phyloP scores from a whole-genome alignment of 1,140 invertebrate genomes.

The Zaprionus gabonicus region DNA sequence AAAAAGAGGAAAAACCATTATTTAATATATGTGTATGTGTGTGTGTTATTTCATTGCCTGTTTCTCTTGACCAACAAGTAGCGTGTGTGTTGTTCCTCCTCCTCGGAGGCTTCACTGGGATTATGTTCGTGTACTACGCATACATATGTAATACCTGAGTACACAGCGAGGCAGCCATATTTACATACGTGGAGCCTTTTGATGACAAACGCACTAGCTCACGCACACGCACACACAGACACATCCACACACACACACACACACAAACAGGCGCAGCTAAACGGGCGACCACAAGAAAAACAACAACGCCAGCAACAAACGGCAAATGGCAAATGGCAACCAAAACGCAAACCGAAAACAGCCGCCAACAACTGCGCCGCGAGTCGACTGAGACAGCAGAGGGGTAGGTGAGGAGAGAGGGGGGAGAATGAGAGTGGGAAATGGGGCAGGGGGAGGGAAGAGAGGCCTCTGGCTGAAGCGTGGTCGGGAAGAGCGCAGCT shows the following conservation, averaged over 20 bases:
- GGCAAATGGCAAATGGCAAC: conserved; percentile 60
- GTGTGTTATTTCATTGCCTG: not conserved
- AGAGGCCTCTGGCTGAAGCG: conserved; percentile 15
- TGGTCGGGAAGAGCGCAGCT: conserved; percentile 26
- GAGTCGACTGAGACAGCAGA: conserved; percentile 1
- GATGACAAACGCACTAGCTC: conserved; percentile 50
- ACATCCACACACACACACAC: conserved; percentile 1
- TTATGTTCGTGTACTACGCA: conserved; percentile 14
- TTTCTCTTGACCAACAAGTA: conserved; percentile 4
- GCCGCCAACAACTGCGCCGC: conserved; percentile 25
- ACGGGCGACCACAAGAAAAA: conserved; percentile 44
- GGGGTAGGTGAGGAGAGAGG: not conserved
- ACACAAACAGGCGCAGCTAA: conserved; percentile 21
- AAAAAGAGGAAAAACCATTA: not conserved
- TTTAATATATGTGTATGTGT: not conserved
- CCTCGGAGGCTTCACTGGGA: conserved; percentile 25
- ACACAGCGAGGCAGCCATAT: conserved; percentile 34
- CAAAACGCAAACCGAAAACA: conserved; percentile 59
- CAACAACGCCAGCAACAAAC: conserved; percentile 24
- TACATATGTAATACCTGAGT: conserved; percentile 17
- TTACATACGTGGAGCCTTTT: conserved; percentile 52
- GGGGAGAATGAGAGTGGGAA: not conserved
- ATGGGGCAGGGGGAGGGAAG: no score
- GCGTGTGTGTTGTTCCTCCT: not conserved
- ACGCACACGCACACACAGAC: conserved; percentile 19